A percentile compares a stretch with the other conserved stretches of the same genome.
Conservation (phyloP, 2,797 vertebrate species). For the Melanotaenia boesemani region DNA sequence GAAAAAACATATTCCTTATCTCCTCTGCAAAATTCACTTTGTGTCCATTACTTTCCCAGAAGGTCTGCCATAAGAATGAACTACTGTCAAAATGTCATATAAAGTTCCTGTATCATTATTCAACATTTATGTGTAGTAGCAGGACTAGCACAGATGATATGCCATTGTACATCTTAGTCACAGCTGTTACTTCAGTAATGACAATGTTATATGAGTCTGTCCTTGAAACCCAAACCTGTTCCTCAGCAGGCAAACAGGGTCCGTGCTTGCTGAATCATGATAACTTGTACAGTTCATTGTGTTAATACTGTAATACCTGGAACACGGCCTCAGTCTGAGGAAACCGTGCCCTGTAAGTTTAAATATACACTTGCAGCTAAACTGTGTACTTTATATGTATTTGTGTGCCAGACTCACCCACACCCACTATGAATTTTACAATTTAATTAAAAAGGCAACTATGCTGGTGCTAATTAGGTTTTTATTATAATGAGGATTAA, state of each 20-base stretch:
- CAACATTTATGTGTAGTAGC: slow-evolving; percentile 55
- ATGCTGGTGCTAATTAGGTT: neutral
- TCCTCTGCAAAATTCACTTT: slow-evolving; percentile 13
- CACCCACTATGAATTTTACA: neutral
- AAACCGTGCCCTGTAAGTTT: slow-evolving; percentile 45
- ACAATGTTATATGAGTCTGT: slow-evolving; percentile 70
- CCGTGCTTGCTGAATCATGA: slow-evolving; percentile 57
- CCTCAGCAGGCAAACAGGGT: slow-evolving; percentile 49
- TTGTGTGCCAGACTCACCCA: neutral
- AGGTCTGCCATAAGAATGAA: slow-evolving; percentile 51
- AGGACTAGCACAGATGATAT: slow-evolving; percentile 58
- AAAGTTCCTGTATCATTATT: slow-evolving; percentile 57
- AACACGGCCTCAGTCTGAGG: slow-evolving; percentile 30
- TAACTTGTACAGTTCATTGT: slow-evolving; percentile 48
- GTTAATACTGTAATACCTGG: slow-evolving; percentile 44
- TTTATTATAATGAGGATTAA: neutral
- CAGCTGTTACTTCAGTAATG: slow-evolving; percentile 71
- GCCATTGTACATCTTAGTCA: slow-evolving; percentile 69
- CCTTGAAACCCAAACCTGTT: slow-evolving; percentile 68
- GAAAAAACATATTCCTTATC: neutral
- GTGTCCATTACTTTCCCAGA: slow-evolving; percentile 10
- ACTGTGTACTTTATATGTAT: neutral
- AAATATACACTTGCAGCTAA: slow-evolving; percentile 45
- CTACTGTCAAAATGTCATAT: slow-evolving; percentile 52
- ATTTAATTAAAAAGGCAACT: slow-evolving; percentile 4